Percentiles rank a stretch among this genome's conserved stretches.
phyloP scores from a whole-genome alignment of 2,888 invertebrate genomes.

The Agrochola lota region DNA sequence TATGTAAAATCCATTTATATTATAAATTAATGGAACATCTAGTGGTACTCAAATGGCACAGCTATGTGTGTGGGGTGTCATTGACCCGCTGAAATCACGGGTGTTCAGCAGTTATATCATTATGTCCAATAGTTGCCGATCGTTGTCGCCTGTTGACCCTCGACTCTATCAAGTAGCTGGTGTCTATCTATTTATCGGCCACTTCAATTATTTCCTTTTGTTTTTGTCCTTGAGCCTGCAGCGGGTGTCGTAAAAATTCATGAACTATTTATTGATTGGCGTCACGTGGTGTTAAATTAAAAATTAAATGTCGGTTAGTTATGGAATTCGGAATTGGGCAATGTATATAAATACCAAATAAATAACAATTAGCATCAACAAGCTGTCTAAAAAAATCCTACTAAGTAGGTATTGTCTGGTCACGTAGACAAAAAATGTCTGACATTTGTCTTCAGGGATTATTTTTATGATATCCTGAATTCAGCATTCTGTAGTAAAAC shows the following conservation, averaged over 20 bases:
- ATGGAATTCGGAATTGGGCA: conserved; percentile 44
- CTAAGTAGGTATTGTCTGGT: conserved; percentile 18
- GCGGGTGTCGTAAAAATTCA: conserved; percentile 71
- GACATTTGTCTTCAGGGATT: neutral
- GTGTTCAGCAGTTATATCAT: conserved; percentile 83
- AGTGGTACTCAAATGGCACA: conserved; percentile 56
- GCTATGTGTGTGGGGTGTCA: conserved; percentile 76
- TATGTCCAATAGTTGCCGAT: conserved; percentile 81
- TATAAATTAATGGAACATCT: conserved; percentile 9
- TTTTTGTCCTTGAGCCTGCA: conserved; percentile 75
- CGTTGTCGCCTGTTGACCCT: conserved; percentile 84
- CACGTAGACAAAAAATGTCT: conserved; percentile 39
- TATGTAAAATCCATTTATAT: neutral
- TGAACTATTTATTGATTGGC: conserved; percentile 70
- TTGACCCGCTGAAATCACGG: conserved; percentile 86
- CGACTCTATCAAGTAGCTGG: conserved; percentile 81
- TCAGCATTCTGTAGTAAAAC: neutral
- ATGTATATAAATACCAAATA: conserved; percentile 42
- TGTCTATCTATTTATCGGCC: conserved; percentile 83
- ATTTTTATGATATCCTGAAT: no score
- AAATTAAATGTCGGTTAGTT: conserved; percentile 37
- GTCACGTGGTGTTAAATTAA: conserved; percentile 61
- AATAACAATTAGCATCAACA: conserved; percentile 41
- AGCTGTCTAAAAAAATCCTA: conserved; percentile 2
- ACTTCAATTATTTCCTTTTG: conserved; percentile 82